These are phyloP conservation scores for Oscheius myriophilus DNA, from an alignment of 2,888 invertebrate genomes.

Conservation along the genomic window DNA sequence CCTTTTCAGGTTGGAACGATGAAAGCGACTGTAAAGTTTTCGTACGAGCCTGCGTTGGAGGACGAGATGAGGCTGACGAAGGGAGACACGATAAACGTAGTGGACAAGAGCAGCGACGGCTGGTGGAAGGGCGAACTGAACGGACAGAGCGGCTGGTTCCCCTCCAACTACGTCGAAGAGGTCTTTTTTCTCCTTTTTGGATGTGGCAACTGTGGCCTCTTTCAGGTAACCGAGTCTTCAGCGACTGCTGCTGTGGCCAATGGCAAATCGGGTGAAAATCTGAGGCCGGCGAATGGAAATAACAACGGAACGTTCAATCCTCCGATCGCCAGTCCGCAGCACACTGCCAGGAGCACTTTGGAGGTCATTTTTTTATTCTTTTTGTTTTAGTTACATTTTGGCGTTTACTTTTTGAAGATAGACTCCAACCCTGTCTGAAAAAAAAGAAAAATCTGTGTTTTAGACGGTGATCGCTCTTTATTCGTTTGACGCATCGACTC, in stretches of 20 bases:
- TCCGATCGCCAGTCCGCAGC: slow-evolving; percentile 26
- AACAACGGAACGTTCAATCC: slow-evolving; percentile 20
- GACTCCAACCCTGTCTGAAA: no score
- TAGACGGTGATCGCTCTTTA: slow-evolving; percentile 63
- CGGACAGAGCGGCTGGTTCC: slow-evolving; percentile 87
- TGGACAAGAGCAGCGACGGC: slow-evolving; percentile 97
- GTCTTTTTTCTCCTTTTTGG: slow-evolving; percentile 31
- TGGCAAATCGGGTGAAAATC: slow-evolving; percentile 5
- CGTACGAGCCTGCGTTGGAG: slow-evolving; percentile 85
- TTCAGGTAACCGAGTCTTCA: not conserved
- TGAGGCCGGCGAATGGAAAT: slow-evolving; percentile 18
- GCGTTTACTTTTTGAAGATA: no score
- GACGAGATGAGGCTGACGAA: slow-evolving; percentile 94
- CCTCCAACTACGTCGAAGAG: slow-evolving; percentile 89
- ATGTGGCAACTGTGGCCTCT: no score
- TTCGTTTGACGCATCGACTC: slow-evolving; percentile 80
- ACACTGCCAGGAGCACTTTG: slow-evolving; percentile 7
- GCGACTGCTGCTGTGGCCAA: not conserved
- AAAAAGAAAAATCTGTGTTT: no score
- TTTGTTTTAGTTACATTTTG: no score
- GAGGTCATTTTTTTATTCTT: slow-evolving; percentile 33
- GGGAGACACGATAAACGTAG: slow-evolving; percentile 90
- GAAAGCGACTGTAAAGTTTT: slow-evolving; percentile 88
- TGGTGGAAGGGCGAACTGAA: slow-evolving; percentile 90
- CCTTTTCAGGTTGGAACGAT: slow-evolving; percentile 19